These are phyloP conservation scores for Scomberomorus guttatus DNA, from an alignment of 2,797 vertebrate species.

Conservation along the genomic window DNA sequence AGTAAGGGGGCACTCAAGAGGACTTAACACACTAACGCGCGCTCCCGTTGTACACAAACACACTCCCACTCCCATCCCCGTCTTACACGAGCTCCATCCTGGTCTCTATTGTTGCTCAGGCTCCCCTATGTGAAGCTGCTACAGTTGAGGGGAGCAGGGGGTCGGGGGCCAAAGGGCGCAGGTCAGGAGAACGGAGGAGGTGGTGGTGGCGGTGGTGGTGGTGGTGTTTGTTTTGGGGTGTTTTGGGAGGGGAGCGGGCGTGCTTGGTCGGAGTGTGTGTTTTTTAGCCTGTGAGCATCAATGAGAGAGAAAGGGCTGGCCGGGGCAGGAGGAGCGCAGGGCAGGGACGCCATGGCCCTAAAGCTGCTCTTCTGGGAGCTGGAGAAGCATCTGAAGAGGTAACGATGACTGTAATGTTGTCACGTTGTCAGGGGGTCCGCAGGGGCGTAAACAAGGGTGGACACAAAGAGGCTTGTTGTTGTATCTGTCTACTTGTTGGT, in stretches of 20 bases:
- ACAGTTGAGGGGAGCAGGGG: constrained; percentile 39
- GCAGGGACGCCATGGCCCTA: constrained; percentile 73
- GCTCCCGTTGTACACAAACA: constrained; percentile 28
- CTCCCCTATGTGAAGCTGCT: constrained; percentile 57
- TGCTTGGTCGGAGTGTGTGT: constrained; percentile 28
- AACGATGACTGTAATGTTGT: constrained; percentile 63
- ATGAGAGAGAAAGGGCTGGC: constrained; percentile 77
- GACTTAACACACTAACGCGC: constrained; percentile 36
- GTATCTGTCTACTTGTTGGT: constrained; percentile 15
- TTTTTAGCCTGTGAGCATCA: constrained; percentile 51
- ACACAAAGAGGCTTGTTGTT: neutral
- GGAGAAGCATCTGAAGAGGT: constrained; percentile 84
- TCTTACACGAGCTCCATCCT: constrained; percentile 51
- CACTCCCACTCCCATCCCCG: constrained; percentile 45
- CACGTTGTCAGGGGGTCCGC: constrained; percentile 6
- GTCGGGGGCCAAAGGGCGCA: constrained; percentile 56
- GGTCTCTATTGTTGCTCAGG: constrained; percentile 55
- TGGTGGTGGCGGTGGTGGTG: neutral
- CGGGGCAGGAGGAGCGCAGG: constrained; percentile 61
- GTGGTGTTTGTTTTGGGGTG: constrained; percentile 45
- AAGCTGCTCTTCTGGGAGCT: constrained; percentile 84
- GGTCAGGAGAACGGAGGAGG: constrained; percentile 63
- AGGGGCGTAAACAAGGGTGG: neutral
- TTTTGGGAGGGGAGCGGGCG: constrained; percentile 12
- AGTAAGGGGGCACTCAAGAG: constrained; percentile 38